Evolutionary conservation across 2,113 vertebrate genomes (phyloP), one percentile per base, ranked within the genome.

Genomic region (Candoia aspera): DNA sequence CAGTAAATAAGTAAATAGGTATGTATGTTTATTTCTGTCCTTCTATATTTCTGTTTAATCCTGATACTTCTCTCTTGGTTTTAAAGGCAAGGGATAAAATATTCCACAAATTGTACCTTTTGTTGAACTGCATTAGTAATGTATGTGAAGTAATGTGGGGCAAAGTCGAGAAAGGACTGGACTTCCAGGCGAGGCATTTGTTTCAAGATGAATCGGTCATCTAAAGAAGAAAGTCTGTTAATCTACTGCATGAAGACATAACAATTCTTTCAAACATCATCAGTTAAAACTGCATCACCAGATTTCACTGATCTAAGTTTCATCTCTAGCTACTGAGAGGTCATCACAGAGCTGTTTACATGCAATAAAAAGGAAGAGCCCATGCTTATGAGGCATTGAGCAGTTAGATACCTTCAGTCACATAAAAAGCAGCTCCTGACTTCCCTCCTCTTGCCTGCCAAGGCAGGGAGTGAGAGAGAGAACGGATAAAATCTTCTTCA

Each of bases 111-210:
- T 64, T 59, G 62, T 98, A 99, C 99, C 97, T 99, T 99, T 93
- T 99, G 99, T 90, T 99, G 99, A 94, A 99, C 99, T 23, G 99
- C 99, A 93, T 99, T 99, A 26, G 97, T 99, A 94, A 99, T 99
- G 95, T 99, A 99, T 93, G 95, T 99, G 97, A 99, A 99, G 97
- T 99, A 99, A 93, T 99, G 98, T 0, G 99, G 99, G 2, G 99
- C 99, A 84, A 99, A 99, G 96, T 99, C 99, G 2, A 99, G 97
- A 97, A 99, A 99, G 1, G 99, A 99, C 97, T 99, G 99, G 68
- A 99, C 99, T 97, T 99, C 99, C 93, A 99, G 97, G 88, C 99
- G 96, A 94, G 99, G 99, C 99, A 99, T 99, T 96, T 99, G 99
- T 96, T 99, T 99, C 97, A 99, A 96, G 97, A 99, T 99, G 97